phyloP scores from a whole-genome alignment of 2,888 invertebrate species.

The Bimastos eiseni region DNA sequence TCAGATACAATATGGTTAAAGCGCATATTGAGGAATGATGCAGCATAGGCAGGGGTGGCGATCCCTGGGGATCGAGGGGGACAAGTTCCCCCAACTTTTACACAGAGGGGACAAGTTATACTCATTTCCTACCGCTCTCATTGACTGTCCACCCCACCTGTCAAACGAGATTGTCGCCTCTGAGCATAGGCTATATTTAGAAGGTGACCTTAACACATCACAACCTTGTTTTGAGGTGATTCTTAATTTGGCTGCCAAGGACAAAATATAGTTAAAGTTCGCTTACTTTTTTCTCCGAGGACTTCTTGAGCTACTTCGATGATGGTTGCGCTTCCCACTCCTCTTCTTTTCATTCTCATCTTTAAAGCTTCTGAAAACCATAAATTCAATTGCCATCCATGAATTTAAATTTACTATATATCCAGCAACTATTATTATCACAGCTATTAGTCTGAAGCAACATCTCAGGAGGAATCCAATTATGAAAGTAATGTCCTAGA shows the following conservation, averaged over 20 bases:
- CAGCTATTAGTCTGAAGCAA: not conserved
- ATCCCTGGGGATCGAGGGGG: too few relatives aligned
- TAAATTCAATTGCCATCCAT: not conserved
- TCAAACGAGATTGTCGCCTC: too few relatives aligned
- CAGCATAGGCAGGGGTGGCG: too few relatives aligned
- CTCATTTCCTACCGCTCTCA: too few relatives aligned
- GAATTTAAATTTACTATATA: not conserved
- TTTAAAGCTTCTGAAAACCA: not conserved
- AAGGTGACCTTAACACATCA: not conserved
- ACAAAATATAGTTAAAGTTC: too few relatives aligned
- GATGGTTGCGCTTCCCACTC: not conserved
- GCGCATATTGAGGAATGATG: too few relatives aligned
- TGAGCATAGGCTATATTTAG: not conserved
- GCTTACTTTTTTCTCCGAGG: not conserved
- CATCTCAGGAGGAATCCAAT: too few relatives aligned
- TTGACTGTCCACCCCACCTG: too few relatives aligned
- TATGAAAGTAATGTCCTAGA: too few relatives aligned
- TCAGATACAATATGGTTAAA: too few relatives aligned
- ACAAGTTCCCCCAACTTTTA: too few relatives aligned
- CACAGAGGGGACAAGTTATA: too few relatives aligned
- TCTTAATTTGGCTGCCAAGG: not conserved
- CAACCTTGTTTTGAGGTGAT: not conserved
- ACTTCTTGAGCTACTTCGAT: slow-evolving; percentile 23
- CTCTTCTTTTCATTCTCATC: slow-evolving; percentile 21
- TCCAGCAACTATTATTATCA: not conserved